Percentiles rank a stretch among this genome's conserved stretches.
Conservation (phyloP, 2,113 vertebrate species). For the Phoenicopterus ruber region DNA sequence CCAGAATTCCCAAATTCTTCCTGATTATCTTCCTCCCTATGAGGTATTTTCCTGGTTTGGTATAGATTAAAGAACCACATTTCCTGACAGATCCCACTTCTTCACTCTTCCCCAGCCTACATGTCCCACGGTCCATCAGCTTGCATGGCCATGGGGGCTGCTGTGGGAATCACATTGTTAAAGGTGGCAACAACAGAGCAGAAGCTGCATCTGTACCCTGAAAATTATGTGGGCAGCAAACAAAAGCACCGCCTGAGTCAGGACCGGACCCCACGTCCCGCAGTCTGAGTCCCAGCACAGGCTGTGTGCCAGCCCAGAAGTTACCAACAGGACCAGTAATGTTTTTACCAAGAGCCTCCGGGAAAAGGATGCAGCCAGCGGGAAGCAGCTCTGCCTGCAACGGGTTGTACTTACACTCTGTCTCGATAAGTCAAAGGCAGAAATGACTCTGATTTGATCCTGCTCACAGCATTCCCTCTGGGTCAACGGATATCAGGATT, state of each 20-base stretch:
- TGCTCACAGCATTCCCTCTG: not conserved
- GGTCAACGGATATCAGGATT: not conserved
- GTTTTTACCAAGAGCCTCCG: not conserved
- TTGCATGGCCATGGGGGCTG: accelerated
- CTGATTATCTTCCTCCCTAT: not conserved
- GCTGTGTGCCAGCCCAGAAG: not conserved
- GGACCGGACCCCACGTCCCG: not conserved
- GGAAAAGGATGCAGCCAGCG: not conserved
- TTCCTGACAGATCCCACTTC: not conserved
- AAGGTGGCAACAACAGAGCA: not conserved
- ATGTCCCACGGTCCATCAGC: not conserved
- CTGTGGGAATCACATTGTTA: not conserved
- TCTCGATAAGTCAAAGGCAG: not conserved
- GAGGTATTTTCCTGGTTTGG: not conserved
- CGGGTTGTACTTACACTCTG: not conserved
- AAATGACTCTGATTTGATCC: not conserved
- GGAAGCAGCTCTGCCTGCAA: not conserved
- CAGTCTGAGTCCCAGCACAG: not conserved
- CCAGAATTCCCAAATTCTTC: not conserved
- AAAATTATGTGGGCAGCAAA: not conserved
- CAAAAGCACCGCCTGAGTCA: not conserved
- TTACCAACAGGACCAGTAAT: not conserved
- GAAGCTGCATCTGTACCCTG: not conserved
- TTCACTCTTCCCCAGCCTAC: not conserved
- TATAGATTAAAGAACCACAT: not conserved